phyloP scores from a whole-genome alignment of 2,888 invertebrate species.

The Cordilura impudica region DNA sequence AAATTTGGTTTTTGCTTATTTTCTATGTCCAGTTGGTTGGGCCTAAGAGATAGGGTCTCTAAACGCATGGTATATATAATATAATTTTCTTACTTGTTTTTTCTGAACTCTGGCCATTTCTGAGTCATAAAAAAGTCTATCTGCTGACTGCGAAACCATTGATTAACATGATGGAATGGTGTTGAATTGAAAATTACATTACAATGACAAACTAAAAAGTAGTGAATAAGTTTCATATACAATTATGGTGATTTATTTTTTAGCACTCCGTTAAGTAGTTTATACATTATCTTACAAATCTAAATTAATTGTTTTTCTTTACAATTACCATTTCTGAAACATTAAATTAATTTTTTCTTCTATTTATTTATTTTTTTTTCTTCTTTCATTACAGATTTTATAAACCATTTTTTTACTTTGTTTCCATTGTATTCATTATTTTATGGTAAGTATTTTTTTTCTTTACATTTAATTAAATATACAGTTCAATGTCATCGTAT shows the following conservation, averaged over 20 bases:
- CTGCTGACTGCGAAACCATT: background rate
- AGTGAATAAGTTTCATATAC: constrained; percentile 6
- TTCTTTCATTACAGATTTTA: constrained; percentile 60
- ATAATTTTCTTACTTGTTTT: too few species aligned
- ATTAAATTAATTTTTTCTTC: constrained; percentile 11
- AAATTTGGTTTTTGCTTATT: too few species aligned
- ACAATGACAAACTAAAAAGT: background rate
- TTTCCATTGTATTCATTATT: constrained; percentile 50
- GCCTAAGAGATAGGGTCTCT: too few species aligned
- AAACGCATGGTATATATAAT: too few species aligned
- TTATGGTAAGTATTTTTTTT: constrained; percentile 63
- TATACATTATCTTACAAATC: too few species aligned
- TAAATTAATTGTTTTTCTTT: too few species aligned
- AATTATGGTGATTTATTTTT: too few species aligned
- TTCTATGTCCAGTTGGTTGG: too few species aligned
- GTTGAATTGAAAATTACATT: background rate
- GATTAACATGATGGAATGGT: background rate
- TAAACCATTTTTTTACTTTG: constrained; percentile 40
- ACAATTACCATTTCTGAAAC: background rate
- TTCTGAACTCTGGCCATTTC: too few species aligned
- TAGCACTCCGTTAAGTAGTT: too few species aligned
- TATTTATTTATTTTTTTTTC: constrained; percentile 10
- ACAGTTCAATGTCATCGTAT: constrained; percentile 32
- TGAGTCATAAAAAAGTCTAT: too few species aligned
- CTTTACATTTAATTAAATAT: background rate